Evolutionary conservation across 2,797 vertebrate genomes (phyloP), one percentile per base, ranked within the genome.

Genomic region (Gallirallus australis): DNA sequence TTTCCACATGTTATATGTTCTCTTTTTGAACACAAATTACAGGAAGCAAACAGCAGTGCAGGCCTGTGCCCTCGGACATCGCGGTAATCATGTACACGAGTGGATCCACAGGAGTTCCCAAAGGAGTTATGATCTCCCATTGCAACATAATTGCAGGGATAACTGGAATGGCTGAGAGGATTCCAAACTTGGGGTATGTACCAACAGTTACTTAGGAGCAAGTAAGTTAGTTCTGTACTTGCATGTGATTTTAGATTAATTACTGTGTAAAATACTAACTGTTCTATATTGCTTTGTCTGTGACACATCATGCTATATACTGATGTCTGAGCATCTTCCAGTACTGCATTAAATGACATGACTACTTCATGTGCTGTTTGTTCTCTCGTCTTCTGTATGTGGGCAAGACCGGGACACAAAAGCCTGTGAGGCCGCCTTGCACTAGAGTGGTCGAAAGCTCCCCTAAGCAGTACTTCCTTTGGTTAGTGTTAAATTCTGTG

Each of bases 61-160:
- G 93, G 86, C 99, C 99, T 1, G 57, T 97, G 75, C 97, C 99
- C 21, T 98, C 98, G 0, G 99, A 99, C 94, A 98, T 99, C 0
- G 99, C 99, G 0, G 99, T 99, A 82, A 99, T 99, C 97, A 99
- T 99, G 99, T 99, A 99, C 94, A 99, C 99, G 52, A 99, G 99
- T 37, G 99, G 99, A 10, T 99, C 99, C 90, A 99, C 99, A 1
- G 99, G 99, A 56, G 61, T 98, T 40, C 99, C 99, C 9, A 99
- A 99, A 96, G 99, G 99, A 20, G 99, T 99, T 93, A 98, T 99
- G 98, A 99, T 99, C 97, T 99, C 99, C 52, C 99, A 99, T 33
- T 98, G 98, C 95, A 99, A 99, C 97, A 97, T 99, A 63, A 98
- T 99, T 45, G 98, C 99, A 52, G 98, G 98, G 45, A 98, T 99